Conservation (phyloP, 1,140 invertebrate genomes). For the Caerostris extrusa region DNA sequence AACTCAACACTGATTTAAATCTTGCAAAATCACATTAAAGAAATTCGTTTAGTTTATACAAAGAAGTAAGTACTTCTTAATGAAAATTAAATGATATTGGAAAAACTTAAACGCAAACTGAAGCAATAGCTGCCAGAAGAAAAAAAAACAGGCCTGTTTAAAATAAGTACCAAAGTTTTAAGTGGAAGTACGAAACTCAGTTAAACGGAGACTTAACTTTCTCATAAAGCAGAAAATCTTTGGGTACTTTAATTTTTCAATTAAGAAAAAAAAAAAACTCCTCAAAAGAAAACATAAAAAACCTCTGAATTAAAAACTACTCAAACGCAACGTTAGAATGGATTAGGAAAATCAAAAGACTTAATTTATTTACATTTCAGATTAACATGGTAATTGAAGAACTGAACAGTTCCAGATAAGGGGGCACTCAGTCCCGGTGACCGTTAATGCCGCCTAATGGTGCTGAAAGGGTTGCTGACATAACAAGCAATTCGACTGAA, state of each 20-base stretch:
- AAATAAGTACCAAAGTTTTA: too few species aligned
- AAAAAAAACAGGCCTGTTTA: too few species aligned
- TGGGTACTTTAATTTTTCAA: too few species aligned
- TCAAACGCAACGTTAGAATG: not conserved
- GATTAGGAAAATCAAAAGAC: constrained; percentile 28
- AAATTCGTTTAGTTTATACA: too few species aligned
- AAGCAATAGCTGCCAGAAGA: too few species aligned
- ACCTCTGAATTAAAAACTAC: not conserved
- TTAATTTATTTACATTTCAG: constrained; percentile 32
- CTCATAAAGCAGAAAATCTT: not conserved
- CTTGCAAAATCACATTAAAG: too few species aligned
- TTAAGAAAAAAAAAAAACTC: too few species aligned
- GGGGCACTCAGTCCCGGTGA: not conserved
- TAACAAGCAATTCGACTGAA: not conserved
- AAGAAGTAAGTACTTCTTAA: too few species aligned
- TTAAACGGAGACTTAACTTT: not conserved
- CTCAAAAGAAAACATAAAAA: not conserved
- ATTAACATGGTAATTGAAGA: not conserved
- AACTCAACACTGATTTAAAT: too few species aligned
- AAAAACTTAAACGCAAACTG: too few species aligned
- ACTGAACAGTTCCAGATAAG: not conserved
- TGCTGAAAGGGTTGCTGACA: not conserved
- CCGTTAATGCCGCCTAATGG: constrained; percentile 5
- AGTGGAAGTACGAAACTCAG: too few species aligned
- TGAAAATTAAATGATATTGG: too few species aligned